A percentile compares a stretch with the other conserved stretches of the same genome.
These are phyloP conservation scores for Pandion haliaetus DNA, from an alignment of 2,113 vertebrate genomes.

Conservation along the genomic window DNA sequence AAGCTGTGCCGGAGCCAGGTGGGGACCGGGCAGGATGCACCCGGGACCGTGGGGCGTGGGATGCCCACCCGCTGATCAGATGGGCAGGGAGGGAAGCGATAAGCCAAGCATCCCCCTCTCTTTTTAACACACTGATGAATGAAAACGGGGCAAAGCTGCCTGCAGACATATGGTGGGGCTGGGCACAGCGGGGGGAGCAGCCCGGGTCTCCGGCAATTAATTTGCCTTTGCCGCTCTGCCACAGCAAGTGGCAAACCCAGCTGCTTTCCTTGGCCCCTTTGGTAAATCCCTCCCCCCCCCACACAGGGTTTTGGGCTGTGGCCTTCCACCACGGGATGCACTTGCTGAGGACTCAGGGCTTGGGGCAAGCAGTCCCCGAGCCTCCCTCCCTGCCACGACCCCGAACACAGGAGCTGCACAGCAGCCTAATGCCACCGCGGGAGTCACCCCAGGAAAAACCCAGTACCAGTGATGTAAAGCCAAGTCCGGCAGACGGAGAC, in stretches of 20 bases:
- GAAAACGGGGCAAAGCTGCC: neutral
- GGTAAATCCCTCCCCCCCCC: fast-evolving
- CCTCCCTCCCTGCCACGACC: neutral
- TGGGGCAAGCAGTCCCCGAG: fast-evolving
- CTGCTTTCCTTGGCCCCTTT: neutral
- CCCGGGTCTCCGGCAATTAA: neutral
- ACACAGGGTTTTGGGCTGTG: no score
- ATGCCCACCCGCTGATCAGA: neutral
- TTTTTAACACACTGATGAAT: fast-evolving
- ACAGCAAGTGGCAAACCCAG: neutral
- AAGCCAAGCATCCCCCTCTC: neutral
- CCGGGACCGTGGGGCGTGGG: fast-evolving
- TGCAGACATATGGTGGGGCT: neutral
- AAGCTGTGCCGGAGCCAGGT: neutral
- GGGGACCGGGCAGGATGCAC: neutral
- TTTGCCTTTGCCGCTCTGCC: neutral
- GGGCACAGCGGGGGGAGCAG: neutral
- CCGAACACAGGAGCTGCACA: fast-evolving
- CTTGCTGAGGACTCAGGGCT: fast-evolving
- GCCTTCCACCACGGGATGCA: fast-evolving
- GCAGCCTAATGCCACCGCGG: fast-evolving
- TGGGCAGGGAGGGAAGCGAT: neutral
- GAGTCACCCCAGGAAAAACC: neutral
- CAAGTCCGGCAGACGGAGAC: no score
- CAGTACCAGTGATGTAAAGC: fast-evolving